Evolutionary conservation across 1,140 invertebrate species (phyloP).

Genomic region (Nasonia giraulti): DNA sequence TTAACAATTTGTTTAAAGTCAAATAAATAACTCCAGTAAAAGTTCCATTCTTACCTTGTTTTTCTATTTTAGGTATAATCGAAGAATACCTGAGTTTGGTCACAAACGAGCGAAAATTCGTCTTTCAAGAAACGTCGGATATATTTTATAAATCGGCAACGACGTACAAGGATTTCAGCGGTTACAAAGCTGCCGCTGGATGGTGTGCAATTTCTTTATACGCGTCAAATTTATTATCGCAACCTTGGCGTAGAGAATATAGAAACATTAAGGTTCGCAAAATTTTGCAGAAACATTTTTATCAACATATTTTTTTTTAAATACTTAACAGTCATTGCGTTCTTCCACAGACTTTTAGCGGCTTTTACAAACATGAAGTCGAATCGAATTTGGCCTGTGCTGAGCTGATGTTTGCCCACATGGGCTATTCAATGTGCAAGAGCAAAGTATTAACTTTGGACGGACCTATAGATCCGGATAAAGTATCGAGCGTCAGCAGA

Average conservation of each 20-base stretch:
- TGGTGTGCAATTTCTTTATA: constrained; percentile 90
- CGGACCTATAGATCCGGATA: constrained; percentile 86
- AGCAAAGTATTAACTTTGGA: constrained; percentile 78
- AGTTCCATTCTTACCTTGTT: background rate
- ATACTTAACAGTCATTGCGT: background rate
- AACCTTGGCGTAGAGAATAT: constrained; percentile 93
- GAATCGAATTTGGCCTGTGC: constrained; percentile 85
- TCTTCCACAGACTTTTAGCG: constrained; percentile 83
- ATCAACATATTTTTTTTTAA: constrained; percentile 11
- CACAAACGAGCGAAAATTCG: constrained; percentile 87
- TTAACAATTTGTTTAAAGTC: constrained; percentile 1
- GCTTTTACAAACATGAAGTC: constrained; percentile 91
- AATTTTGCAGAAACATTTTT: constrained; percentile 26
- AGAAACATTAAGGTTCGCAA: constrained; percentile 81
- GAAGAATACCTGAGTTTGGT: constrained; percentile 85
- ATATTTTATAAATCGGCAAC: constrained; percentile 84
- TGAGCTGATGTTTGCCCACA: constrained; percentile 83
- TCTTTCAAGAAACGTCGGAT: constrained; percentile 81
- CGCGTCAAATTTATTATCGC: constrained; percentile 87
- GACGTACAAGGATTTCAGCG: constrained; percentile 83
- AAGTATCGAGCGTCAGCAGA: constrained; percentile 84
- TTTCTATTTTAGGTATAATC: constrained; percentile 80
- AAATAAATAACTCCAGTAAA: background rate
- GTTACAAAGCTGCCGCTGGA: constrained; percentile 85
- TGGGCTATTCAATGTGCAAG: constrained; percentile 84